Evolutionary conservation across 2,113 vertebrate genomes (phyloP), one percentile per base, ranked within the genome.

Genomic region (Petroica traversi): DNA sequence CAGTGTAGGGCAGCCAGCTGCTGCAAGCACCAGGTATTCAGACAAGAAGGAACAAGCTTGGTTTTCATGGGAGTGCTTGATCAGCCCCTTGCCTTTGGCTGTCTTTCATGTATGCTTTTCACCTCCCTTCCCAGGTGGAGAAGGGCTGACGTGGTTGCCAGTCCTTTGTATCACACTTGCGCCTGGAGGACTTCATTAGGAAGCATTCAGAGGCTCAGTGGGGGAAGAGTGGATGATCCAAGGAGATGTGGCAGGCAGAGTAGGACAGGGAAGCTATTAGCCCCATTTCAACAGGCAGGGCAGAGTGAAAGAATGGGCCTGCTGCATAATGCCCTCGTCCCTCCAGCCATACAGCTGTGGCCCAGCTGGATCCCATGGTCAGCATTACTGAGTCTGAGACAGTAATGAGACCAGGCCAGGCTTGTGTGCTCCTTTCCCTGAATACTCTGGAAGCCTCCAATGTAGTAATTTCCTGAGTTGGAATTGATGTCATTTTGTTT

Each of bases 11-110:
- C 79, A 80, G 61, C 57, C 85, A 80, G 72, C 72, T 93, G 82
- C 92, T 83, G 48, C 6, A 20, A 88, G 73, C 3, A 2, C 48
- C 79, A 38, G 45, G n/a, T 51, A 84, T 81, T 86, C 68, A 41
- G 88, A 52, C 93, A 92, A 92, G 93, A 96, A 93, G 40, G 45
- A 91, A 92, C 85, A 93, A 72, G 92, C 82, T 72, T 67, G 33
- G 23, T 83, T 94, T 90, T 88, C 59, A 28, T 57, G 64, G 89
- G 84, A 94, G 31, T 82, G 90, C 75, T 94, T 34, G 45, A 48
- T 95, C 69, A 83, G 76, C 40, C 64, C 57, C 64, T 95, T 83
- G 68, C 63, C 43, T 51, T 85, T 51, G 43, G 78, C 92, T 95
- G 29, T 51, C 29, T 36, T 69, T 76, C 52, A 26, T 11, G 19